Percentiles rank a stretch among this genome's conserved stretches.
phyloP scores from a whole-genome alignment of 2,797 vertebrate genomes.

The Halcyon badia region DNA sequence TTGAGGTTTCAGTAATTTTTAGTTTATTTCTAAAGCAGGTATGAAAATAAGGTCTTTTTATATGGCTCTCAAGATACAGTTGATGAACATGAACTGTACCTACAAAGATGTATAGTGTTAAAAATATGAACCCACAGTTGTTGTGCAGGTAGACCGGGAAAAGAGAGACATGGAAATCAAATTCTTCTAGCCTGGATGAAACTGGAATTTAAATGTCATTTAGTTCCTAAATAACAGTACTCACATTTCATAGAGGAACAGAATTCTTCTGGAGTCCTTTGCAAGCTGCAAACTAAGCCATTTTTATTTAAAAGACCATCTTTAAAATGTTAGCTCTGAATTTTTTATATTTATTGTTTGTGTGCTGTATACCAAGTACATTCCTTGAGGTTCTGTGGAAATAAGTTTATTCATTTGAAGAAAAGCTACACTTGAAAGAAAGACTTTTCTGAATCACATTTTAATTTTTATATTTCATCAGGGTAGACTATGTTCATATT shows the following conservation, averaged over 20 bases:
- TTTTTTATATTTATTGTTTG: background rate
- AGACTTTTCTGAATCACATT: background rate
- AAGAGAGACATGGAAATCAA: background rate
- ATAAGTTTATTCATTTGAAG: background rate
- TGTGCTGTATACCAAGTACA: background rate
- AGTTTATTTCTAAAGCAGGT: background rate
- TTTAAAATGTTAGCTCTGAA: background rate
- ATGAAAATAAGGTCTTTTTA: background rate
- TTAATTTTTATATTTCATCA: background rate
- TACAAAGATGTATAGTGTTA: background rate
- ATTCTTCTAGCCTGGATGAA: background rate
- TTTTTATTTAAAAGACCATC: background rate
- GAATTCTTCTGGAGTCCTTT: background rate
- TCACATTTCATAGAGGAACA: background rate
- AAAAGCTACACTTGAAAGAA: background rate
- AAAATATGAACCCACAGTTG: background rate
- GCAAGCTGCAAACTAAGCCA: background rate
- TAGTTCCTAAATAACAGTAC: background rate
- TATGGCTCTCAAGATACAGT: background rate
- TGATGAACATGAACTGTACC: background rate
- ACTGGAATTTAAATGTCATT: background rate
- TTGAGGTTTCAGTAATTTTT: background rate
- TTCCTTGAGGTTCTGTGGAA: background rate
- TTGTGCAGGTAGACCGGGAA: background rate
- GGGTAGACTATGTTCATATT: background rate